These are phyloP conservation scores for Hylaeus anthracinus DNA, from an alignment of 1,140 invertebrate species.

Conservation along the genomic window DNA sequence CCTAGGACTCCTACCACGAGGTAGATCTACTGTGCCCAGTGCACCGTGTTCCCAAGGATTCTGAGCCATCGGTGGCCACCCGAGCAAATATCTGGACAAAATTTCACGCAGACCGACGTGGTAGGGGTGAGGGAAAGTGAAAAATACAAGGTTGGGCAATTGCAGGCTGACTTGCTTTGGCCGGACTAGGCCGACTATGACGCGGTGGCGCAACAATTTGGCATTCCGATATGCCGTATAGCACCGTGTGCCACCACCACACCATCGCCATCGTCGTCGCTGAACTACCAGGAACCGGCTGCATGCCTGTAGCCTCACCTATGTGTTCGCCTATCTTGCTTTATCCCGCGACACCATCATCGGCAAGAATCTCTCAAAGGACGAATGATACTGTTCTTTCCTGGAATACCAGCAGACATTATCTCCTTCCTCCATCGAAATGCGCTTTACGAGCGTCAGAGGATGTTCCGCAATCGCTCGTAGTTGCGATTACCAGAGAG, in stretches of 20 bases:
- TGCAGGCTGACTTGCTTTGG: slow-evolving; percentile 65
- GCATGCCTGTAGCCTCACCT: slow-evolving; percentile 48
- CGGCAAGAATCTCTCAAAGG: slow-evolving; percentile 2
- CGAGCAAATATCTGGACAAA: slow-evolving; percentile 47
- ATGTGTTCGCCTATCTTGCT: slow-evolving; percentile 29
- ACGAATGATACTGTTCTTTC: background rate
- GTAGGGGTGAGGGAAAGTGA: slow-evolving; percentile 73
- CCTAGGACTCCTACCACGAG: no score
- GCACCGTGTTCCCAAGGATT: slow-evolving; percentile 50
- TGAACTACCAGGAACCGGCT: slow-evolving; percentile 27
- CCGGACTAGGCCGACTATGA: slow-evolving; percentile 66
- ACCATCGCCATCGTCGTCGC: slow-evolving; percentile 3
- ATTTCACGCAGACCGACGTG: slow-evolving; percentile 57
- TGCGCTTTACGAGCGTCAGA: no score
- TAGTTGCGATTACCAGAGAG: no score
- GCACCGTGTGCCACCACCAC: slow-evolving; percentile 24
- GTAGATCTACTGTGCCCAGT: no score
- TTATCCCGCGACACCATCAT: slow-evolving; percentile 51
- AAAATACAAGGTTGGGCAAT: slow-evolving; percentile 78
- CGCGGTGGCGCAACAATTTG: slow-evolving; percentile 78
- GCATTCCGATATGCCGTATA: slow-evolving; percentile 72
- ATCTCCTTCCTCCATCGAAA: no score
- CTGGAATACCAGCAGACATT: no score
- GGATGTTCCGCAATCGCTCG: background rate
- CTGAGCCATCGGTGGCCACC: slow-evolving; percentile 60